A percentile compares a stretch with the other conserved stretches of the same genome.
Evolutionary conservation across 2,797 vertebrate species (phyloP).

Genomic region (Anas capensis): DNA sequence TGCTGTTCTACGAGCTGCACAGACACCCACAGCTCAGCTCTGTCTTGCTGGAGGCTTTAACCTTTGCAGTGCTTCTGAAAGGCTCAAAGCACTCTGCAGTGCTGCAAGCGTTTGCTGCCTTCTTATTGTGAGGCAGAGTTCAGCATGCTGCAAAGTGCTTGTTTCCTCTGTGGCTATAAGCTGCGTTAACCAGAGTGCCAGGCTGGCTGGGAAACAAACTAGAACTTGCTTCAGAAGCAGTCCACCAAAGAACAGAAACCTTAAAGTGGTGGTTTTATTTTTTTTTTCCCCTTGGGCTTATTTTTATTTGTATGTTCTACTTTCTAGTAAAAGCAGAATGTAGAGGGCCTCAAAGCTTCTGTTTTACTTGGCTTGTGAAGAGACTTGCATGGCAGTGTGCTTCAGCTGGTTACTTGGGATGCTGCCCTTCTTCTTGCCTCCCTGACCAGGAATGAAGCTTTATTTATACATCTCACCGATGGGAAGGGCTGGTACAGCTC

Average conservation of each 20-base stretch:
- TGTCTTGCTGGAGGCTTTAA: neutral
- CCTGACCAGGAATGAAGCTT: conserved; percentile 51
- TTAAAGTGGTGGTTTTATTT: neutral
- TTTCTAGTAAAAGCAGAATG: neutral
- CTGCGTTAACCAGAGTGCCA: neutral
- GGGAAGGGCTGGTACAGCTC: neutral
- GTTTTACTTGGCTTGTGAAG: conserved; percentile 8
- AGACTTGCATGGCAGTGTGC: neutral
- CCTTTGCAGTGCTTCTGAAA: neutral
- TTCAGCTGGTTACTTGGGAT: conserved; percentile 38
- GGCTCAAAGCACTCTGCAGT: neutral
- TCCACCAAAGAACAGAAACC: no score
- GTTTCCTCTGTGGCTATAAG: conserved; percentile 17
- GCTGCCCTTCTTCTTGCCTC: conserved; percentile 7
- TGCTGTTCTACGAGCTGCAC: neutral
- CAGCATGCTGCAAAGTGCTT: neutral
- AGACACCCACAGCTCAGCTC: neutral
- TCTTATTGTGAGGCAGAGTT: neutral
- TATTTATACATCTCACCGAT: neutral
- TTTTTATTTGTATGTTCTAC: neutral
- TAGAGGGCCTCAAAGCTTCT: conserved; percentile 10
- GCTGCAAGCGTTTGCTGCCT: neutral
- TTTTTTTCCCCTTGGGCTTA: neutral
- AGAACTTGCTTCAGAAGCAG: neutral
- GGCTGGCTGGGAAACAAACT: neutral